These are phyloP conservation scores for Habroteleia sp. DNA, from an alignment of 2,888 invertebrate genomes.

Conservation along the genomic window DNA sequence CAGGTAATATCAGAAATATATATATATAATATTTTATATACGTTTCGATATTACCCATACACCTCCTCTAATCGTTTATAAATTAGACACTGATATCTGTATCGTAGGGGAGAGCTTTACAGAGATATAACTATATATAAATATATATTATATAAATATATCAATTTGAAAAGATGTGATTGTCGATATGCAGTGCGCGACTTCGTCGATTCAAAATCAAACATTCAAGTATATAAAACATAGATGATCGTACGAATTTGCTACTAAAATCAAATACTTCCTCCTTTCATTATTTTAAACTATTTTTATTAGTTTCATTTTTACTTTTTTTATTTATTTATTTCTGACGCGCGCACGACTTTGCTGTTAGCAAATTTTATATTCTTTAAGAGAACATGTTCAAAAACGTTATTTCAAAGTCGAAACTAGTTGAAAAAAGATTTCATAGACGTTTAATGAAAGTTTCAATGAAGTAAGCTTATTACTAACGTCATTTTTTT, in stretches of 20 bases:
- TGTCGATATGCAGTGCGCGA: conserved; percentile 58
- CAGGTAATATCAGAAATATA: conserved; percentile 48
- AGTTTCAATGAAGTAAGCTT: no score
- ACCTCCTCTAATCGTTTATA: conserved; percentile 34
- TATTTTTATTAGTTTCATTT: no score
- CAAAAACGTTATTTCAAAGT: no score
- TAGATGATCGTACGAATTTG: conserved; percentile 33
- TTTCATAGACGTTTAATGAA: no score
- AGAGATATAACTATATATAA: conserved; percentile 48
- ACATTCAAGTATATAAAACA: conserved; percentile 47
- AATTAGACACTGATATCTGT: conserved; percentile 46
- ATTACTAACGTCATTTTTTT: no score
- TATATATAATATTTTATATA: conserved; percentile 47
- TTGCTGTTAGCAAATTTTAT: no score
- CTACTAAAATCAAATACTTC: conserved; percentile 46
- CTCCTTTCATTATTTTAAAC: no score
- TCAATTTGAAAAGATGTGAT: conserved; percentile 55
- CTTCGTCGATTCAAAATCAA: conserved; percentile 55
- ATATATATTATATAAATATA: conserved; percentile 50
- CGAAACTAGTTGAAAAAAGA: no score
- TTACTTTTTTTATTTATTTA: no score
- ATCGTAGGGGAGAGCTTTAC: conserved; percentile 49
- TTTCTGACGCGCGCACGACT: no score
- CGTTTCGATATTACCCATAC: conserved; percentile 33
- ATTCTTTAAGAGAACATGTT: no score